phyloP scores from a whole-genome alignment of 1,140 invertebrate genomes.

The Drosophila novamexicana region DNA sequence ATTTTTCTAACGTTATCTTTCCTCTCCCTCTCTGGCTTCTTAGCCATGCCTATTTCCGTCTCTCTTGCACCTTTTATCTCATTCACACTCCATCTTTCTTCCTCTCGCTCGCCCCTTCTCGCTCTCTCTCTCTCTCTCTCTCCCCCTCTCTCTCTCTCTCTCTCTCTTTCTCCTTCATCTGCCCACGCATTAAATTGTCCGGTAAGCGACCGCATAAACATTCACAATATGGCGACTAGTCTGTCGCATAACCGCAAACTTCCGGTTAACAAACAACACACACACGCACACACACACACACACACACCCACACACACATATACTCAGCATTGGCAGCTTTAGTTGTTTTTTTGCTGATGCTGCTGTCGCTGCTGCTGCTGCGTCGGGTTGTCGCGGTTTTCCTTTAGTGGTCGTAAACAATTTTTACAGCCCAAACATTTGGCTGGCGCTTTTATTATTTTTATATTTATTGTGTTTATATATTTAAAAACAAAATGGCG shows the following conservation, averaged over 20 bases:
- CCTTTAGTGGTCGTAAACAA: constrained; percentile 77
- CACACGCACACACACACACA: constrained; percentile 19
- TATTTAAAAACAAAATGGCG: constrained; percentile 58
- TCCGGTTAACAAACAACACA: constrained; percentile 38
- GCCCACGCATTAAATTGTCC: constrained; percentile 54
- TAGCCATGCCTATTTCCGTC: no score
- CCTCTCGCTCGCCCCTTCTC: not conserved
- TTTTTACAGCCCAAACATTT: constrained; percentile 80
- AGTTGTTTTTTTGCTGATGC: constrained; percentile 25
- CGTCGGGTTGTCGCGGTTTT: constrained; percentile 67
- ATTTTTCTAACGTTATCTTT: no score
- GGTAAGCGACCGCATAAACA: constrained; percentile 65
- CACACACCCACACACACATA: constrained; percentile 1
- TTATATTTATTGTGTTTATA: constrained; percentile 75
- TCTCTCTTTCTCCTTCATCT: not conserved
- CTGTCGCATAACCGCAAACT: constrained; percentile 53
- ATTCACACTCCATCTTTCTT: no score
- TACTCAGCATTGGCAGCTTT: constrained; percentile 8
- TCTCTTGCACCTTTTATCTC: no score
- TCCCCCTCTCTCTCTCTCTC: not conserved
- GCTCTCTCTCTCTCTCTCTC: not conserved
- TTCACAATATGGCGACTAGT: constrained; percentile 66
- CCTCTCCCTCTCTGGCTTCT: no score
- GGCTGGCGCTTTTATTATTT: constrained; percentile 60
- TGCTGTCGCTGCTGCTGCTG: constrained; percentile 40